Evolutionary conservation across 2,113 vertebrate species (phyloP).

Genomic region (Drymodes brunneopygia): DNA sequence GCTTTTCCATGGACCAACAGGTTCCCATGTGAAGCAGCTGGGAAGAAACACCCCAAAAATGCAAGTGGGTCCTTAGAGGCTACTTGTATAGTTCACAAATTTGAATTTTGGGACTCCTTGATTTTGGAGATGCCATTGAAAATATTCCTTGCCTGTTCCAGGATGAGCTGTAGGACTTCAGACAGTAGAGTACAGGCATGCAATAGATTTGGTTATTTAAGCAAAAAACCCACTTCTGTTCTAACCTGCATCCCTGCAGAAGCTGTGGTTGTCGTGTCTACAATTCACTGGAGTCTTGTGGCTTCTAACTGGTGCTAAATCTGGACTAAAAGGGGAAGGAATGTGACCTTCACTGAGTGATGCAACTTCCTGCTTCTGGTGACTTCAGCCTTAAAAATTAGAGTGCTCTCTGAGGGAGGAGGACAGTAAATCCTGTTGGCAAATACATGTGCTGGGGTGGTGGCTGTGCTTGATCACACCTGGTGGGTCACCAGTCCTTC

Average conservation of each 20-base stretch:
- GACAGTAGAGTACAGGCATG: background rate
- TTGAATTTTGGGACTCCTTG: background rate
- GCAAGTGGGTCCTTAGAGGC: background rate
- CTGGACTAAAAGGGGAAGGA: slow-evolving; percentile 23
- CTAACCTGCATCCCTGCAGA: background rate
- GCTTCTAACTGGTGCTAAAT: slow-evolving; percentile 44
- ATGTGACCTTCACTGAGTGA: slow-evolving; percentile 4
- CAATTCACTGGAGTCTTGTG: background rate
- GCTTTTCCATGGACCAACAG: background rate
- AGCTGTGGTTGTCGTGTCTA: background rate
- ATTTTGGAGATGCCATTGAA: background rate
- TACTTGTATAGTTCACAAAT: background rate
- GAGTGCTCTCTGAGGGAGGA: background rate
- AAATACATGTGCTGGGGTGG: background rate
- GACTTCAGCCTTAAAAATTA: background rate
- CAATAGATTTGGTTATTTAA: background rate
- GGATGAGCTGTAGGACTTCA: background rate
- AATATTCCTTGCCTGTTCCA: background rate
- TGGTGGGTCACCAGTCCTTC: background rate
- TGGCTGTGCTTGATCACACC: background rate
- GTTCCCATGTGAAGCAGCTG: background rate
- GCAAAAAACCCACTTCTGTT: background rate
- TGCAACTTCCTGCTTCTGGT: slow-evolving; percentile 9
- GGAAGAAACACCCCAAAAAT: background rate
- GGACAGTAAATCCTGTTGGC: background rate